Percentiles rank a stretch among this genome's conserved stretches.
Evolutionary conservation across 2,113 vertebrate species (phyloP).

Genomic region (Tapirus terrestris): DNA sequence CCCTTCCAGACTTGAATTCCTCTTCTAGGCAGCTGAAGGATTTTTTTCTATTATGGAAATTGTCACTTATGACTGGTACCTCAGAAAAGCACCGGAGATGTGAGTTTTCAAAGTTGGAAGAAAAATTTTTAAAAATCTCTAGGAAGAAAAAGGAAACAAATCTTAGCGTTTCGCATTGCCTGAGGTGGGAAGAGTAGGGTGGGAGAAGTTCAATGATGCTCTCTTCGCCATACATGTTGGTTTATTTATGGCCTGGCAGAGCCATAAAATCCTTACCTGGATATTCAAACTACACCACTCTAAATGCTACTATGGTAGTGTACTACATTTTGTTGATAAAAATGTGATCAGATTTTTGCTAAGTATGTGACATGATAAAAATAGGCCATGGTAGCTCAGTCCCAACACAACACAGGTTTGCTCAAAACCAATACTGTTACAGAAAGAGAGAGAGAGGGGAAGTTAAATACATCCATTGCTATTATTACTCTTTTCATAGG

Average conservation of each 20-base stretch:
- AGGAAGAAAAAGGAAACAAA: constrained; percentile 33
- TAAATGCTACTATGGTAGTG: neutral
- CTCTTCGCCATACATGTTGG: constrained; percentile 50
- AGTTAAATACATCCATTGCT: neutral
- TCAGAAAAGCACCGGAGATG: fast-evolving
- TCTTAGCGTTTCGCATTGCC: neutral
- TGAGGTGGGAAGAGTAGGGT: neutral
- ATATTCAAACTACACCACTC: constrained; percentile 31
- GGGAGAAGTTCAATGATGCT: neutral
- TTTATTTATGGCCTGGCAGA: constrained; percentile 68
- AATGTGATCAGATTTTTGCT: constrained; percentile 30
- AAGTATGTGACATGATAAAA: constrained; percentile 34
- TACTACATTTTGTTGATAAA: neutral
- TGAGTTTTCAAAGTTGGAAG: neutral
- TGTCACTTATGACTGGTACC: neutral
- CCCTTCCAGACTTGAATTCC: neutral
- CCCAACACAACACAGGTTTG: constrained; percentile 38
- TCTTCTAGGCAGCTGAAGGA: neutral
- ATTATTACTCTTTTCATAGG: neutral
- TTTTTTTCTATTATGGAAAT: neutral
- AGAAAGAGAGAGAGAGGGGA: neutral
- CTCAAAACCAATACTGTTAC: neutral
- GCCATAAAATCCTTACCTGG: constrained; percentile 48
- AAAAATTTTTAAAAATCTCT: neutral
- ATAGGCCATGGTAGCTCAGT: constrained; percentile 16